These are phyloP conservation scores for Bolborhynchus lineola DNA, from an alignment of 2,113 vertebrate genomes.

Conservation along the genomic window DNA sequence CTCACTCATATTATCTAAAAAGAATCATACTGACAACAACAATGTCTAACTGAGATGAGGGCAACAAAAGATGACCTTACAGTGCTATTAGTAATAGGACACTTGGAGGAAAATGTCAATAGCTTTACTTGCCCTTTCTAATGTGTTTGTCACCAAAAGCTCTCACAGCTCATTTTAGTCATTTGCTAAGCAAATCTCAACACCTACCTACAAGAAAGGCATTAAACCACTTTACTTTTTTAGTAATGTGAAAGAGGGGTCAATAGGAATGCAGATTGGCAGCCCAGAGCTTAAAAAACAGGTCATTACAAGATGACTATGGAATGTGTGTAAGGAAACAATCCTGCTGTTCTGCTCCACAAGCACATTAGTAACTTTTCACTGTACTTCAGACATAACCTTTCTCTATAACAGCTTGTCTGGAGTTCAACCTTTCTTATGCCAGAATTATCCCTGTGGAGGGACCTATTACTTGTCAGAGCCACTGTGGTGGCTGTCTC, in stretches of 20 bases:
- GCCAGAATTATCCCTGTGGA: background rate
- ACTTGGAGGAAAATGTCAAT: background rate
- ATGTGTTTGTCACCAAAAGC: background rate
- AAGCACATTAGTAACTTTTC: background rate
- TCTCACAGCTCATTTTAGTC: background rate
- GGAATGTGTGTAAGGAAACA: background rate
- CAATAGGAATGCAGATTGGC: background rate
- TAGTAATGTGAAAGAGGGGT: background rate
- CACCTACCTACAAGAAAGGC: background rate
- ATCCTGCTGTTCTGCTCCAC: background rate
- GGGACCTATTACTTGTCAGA: background rate
- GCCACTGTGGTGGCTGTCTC: background rate
- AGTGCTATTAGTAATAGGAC: background rate
- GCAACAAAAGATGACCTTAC: background rate
- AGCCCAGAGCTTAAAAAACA: background rate
- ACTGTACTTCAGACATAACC: background rate
- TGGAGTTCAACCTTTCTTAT: background rate
- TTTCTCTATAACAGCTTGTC: background rate
- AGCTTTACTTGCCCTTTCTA: background rate
- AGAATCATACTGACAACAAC: background rate
- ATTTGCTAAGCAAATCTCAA: background rate
- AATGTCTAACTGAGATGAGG: background rate
- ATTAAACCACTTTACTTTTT: background rate
- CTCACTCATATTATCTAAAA: background rate
- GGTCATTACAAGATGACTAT: background rate